These are phyloP conservation scores for Solenodon paradoxus DNA, from an alignment of 2,113 vertebrate species.

Conservation along the genomic window DNA sequence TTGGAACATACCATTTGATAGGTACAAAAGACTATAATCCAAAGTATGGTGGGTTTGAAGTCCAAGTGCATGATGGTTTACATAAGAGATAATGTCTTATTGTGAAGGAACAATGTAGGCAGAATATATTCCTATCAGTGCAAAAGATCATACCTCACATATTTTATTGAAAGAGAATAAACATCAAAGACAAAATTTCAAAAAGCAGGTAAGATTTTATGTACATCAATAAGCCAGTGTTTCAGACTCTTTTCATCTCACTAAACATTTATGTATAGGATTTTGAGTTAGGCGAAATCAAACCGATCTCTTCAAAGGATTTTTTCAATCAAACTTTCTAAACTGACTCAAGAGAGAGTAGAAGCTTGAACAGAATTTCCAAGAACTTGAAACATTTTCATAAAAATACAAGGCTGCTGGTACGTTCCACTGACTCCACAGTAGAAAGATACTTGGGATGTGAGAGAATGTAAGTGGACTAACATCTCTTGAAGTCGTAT, in stretches of 20 bases:
- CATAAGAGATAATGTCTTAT: background rate
- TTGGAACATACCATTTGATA: background rate
- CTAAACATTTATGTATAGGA: background rate
- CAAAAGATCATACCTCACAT: background rate
- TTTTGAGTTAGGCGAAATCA: background rate
- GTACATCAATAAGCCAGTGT: background rate
- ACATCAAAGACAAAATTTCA: background rate
- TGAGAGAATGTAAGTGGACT: background rate
- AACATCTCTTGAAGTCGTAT: background rate
- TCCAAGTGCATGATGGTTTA: background rate
- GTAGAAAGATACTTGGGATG: background rate
- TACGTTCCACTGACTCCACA: background rate
- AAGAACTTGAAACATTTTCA: conserved; percentile 1
- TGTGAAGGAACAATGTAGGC: background rate
- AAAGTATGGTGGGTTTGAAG: background rate
- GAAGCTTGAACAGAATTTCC: background rate
- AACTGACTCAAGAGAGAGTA: background rate
- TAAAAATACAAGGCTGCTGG: background rate
- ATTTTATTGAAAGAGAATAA: background rate
- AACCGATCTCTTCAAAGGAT: background rate
- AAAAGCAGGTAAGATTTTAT: background rate
- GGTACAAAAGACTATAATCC: background rate
- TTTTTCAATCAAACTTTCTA: conserved; percentile 5
- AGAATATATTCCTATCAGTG: background rate
- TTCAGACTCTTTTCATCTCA: background rate